These are phyloP conservation scores for Chondrosia reniformis DNA, from an alignment of 37 sponge, comb jelly and placozoan species.

Conservation along the genomic window DNA sequence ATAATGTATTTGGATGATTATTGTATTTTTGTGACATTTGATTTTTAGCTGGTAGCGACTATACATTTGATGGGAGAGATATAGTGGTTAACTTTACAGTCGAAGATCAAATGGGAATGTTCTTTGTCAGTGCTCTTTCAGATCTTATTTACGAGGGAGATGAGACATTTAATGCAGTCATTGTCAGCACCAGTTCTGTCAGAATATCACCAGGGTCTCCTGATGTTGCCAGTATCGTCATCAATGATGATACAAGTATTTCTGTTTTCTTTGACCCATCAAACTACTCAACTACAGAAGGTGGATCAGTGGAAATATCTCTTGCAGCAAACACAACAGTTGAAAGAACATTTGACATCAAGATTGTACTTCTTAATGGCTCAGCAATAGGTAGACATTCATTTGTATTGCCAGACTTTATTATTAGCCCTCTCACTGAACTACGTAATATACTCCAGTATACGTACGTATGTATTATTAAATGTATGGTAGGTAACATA, in stretches of 20 bases:
- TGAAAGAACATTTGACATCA: too few relatives aligned
- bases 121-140: background rate
- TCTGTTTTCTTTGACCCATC: constrained; percentile 9
- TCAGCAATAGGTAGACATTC: too few relatives aligned
- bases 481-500: too few relatives aligned
- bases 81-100: background rate
- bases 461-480: too few relatives aligned
- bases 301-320: too few relatives aligned
- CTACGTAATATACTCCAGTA: too few relatives aligned
- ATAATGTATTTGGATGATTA: too few relatives aligned
- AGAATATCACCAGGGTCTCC: background rate
- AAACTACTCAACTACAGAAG: background rate
- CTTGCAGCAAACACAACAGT: too few relatives aligned
- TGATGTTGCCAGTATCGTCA: constrained; percentile 1
- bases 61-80: background rate
- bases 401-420: too few relatives aligned
- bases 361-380: too few relatives aligned
- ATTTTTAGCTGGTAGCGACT: background rate
- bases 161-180: background rate
- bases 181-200: background rate
- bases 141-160: background rate
- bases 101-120: constrained; percentile 2
- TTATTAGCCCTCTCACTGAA: too few relatives aligned
- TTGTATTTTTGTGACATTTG: background rate
- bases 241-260: background rate